Conservation (phyloP, 2,797 vertebrate species). For the Novumbra hubbsi region DNA sequence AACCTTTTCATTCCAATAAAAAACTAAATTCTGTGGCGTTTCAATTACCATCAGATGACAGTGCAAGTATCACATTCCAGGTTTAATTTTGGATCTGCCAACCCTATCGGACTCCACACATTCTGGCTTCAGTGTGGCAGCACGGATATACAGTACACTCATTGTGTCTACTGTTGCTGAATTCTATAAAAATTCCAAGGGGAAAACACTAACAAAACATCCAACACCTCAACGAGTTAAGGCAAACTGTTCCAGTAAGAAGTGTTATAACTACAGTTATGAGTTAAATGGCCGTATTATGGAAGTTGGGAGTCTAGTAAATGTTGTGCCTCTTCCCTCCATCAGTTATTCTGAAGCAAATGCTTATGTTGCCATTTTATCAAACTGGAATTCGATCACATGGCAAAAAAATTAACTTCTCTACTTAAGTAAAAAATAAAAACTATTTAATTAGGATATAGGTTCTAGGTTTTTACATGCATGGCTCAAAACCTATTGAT, state of each 20-base stretch:
- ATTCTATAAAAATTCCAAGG: slow-evolving; percentile 22
- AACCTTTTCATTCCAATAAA: slow-evolving; percentile 73
- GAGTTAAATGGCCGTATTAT: slow-evolving; percentile 27
- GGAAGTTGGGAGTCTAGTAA: slow-evolving; percentile 35
- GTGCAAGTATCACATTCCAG: slow-evolving; percentile 54
- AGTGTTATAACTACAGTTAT: slow-evolving; percentile 9
- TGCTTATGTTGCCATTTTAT: slow-evolving; percentile 62
- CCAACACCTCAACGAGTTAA: slow-evolving; percentile 13
- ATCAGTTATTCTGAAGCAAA: slow-evolving; percentile 59
- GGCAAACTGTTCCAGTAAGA: slow-evolving; percentile 14
- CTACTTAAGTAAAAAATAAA: slow-evolving; percentile 42
- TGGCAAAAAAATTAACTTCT: slow-evolving; percentile 25
- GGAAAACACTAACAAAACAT: slow-evolving; percentile 12
- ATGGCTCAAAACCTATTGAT: background rate
- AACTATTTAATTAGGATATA: slow-evolving; percentile 53
- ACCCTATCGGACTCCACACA: slow-evolving; percentile 28
- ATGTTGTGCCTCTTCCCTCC: slow-evolving; percentile 37
- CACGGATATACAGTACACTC: background rate
- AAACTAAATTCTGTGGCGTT: slow-evolving; percentile 50
- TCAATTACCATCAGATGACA: slow-evolving; percentile 62
- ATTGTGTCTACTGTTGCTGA: slow-evolving; percentile 16
- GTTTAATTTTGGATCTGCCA: slow-evolving; percentile 26
- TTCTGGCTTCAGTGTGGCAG: background rate
- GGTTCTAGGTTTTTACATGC: slow-evolving; percentile 44
- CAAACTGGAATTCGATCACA: slow-evolving; percentile 53